Percentiles rank a stretch among this genome's conserved stretches.
Conservation (phyloP, 1,140 invertebrate genomes). For the Drosophila biarmipes region DNA sequence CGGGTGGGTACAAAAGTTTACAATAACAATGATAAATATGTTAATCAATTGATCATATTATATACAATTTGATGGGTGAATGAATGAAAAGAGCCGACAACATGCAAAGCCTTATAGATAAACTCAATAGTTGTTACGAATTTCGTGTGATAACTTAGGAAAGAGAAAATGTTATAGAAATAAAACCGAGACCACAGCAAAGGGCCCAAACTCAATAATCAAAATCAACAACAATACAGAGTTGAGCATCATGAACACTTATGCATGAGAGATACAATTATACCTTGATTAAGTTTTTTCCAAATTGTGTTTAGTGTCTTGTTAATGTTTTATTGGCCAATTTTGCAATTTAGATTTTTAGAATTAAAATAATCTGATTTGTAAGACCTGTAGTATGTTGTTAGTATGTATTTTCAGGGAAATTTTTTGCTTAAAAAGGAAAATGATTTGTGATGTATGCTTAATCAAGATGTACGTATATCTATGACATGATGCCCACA, state of each 20-base stretch:
- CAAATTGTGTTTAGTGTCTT: neutral
- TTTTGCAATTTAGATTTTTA: neutral
- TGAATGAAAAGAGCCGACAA: constrained; percentile 8
- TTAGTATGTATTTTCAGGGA: neutral
- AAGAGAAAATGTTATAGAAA: neutral
- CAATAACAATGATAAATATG: constrained; percentile 79
- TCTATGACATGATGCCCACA: constrained; percentile 18
- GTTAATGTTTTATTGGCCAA: neutral
- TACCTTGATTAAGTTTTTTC: neutral
- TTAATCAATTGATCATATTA: constrained; percentile 78
- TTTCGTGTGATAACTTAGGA: neutral
- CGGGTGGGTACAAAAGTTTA: constrained; percentile 73
- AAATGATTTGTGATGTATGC: neutral
- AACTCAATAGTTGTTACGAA: neutral
- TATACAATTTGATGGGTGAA: constrained; percentile 71
- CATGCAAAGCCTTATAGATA: constrained; percentile 19
- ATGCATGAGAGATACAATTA: constrained; percentile 9
- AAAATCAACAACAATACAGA: constrained; percentile 40
- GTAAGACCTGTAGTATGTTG: neutral
- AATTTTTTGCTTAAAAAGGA: neutral
- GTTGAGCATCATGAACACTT: constrained; percentile 4
- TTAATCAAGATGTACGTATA: constrained; percentile 8
- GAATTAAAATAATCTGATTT: neutral
- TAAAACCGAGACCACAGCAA: constrained; percentile 1
- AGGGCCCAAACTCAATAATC: constrained; percentile 8